phyloP scores from a whole-genome alignment of 2,113 vertebrate genomes.

The Chaenogobius annularis region DNA sequence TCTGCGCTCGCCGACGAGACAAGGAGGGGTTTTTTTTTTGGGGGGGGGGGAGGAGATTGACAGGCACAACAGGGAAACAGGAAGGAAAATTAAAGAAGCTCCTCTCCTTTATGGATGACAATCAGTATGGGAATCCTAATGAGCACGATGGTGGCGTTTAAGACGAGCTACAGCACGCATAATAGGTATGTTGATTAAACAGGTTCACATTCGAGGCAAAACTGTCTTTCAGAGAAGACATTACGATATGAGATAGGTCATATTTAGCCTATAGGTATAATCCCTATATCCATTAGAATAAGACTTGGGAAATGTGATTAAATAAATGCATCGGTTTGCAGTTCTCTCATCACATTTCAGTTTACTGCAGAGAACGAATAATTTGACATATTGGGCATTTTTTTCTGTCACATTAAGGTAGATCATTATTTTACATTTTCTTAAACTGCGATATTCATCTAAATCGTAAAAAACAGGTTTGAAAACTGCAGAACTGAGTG shows the following conservation, averaged over 20 bases:
- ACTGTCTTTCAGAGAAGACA: not conserved
- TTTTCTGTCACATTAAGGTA: no score
- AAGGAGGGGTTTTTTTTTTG: conserved; percentile 16
- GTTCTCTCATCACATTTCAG: no score
- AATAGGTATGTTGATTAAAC: conserved; percentile 4
- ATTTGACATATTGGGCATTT: no score
- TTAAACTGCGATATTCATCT: no score
- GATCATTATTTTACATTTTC: no score
- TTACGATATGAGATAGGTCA: not conserved
- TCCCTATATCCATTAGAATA: no score
- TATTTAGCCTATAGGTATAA: no score
- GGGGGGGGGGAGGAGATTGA: not conserved
- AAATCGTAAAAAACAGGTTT: no score
- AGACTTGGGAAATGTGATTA: no score
- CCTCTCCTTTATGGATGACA: conserved; percentile 3
- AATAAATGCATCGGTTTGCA: no score
- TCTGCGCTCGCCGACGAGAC: conserved; percentile 36
- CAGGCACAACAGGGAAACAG: conserved; percentile 28
- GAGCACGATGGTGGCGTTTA: not conserved
- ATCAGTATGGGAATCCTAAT: conserved; percentile 9
- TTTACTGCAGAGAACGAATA: no score
- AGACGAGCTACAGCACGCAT: not conserved
- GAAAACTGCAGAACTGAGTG: no score
- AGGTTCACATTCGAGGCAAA: not conserved
- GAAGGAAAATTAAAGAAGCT: not conserved